Evolutionary conservation across 2,797 vertebrate species (phyloP), one percentile per base, ranked within the genome.

Genomic region (Knipowitschia caucasica): DNA sequence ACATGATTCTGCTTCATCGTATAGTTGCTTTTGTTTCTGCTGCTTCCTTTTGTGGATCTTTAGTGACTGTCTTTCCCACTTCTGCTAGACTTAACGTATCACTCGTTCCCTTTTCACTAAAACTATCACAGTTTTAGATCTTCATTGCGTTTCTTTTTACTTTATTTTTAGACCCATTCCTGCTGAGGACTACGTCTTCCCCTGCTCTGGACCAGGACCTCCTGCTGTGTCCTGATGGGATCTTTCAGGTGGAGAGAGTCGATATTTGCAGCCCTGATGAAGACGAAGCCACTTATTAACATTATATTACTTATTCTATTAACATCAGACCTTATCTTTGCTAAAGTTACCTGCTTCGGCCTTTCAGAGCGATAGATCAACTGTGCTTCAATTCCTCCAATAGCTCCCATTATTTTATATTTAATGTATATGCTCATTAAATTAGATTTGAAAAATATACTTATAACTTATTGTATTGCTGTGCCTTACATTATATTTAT

Each of bases 221-320:
- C 40, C 35, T 30, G 3, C 12, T 35, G 27, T 65, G 21, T 59
- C 67, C 59, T 50, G 84, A 85, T 53, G 78, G 76, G 44, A 40
- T 75, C 58, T 87, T 81, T 46, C 52, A 44, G 46, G 80, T 81
- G 57, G 59, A 71, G 44, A 42, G 64, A 61, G 43, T 86, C 9
- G 54, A 82, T 50, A 67, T 84, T n/a, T 67, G 62, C 14, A 77
- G 74, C 56, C 69, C 81, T 11, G 67, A 78, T 62, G 81, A 80
- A 56, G 55, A 69, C 12, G 79, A 79, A 56, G 69, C 75, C 31
- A 62, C 71, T 12, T 64, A 44, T 21, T 21, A 31, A 33, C 17
- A 29, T 8, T 17, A 10, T 18, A 29, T 6, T 18, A 5, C n/a
- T 27, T 45, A 7, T 10, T 4, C 35, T 17, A 20, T 29, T 15